A percentile compares a stretch with the other conserved stretches of the same genome.
These are phyloP conservation scores for Uropsilus gracilis DNA, from an alignment of 2,113 vertebrate genomes.

Conservation along the genomic window DNA sequence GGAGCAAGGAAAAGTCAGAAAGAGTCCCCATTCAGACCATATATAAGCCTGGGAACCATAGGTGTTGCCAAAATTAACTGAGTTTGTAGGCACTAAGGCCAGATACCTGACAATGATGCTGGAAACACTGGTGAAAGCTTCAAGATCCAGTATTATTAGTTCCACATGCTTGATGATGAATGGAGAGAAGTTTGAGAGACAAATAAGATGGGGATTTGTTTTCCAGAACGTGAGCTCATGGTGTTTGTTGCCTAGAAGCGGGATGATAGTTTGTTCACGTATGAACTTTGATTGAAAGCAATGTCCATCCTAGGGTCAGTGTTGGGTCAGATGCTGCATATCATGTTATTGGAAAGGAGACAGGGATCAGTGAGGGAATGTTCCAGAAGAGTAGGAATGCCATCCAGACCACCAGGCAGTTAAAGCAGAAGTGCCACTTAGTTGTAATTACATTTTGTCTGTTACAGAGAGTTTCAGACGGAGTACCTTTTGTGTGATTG, in stretches of 20 bases:
- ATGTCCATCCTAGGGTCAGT: background rate
- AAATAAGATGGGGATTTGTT: background rate
- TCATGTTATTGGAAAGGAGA: background rate
- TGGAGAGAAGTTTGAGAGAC: background rate
- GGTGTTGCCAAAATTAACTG: background rate
- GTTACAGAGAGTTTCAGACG: slow-evolving; percentile 95
- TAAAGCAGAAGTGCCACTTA: accelerated
- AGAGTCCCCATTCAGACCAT: background rate
- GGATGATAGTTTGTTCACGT: background rate
- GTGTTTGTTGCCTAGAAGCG: background rate
- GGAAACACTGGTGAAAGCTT: background rate
- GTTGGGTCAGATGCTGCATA: background rate
- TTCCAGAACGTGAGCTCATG: background rate
- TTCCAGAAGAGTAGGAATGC: accelerated
- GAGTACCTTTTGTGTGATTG: slow-evolving; percentile 97
- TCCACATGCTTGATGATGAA: background rate
- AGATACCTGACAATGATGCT: background rate
- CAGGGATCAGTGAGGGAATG: background rate
- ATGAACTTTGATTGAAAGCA: background rate
- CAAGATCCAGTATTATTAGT: background rate
- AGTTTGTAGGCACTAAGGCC: background rate
- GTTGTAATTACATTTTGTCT: background rate
- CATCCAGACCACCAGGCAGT: accelerated
- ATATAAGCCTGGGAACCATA: background rate
- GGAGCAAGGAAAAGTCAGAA: background rate